Evolutionary conservation across 2,888 invertebrate species (phyloP), one percentile per base, ranked within the genome.

Genomic region (Athalia circularis): DNA sequence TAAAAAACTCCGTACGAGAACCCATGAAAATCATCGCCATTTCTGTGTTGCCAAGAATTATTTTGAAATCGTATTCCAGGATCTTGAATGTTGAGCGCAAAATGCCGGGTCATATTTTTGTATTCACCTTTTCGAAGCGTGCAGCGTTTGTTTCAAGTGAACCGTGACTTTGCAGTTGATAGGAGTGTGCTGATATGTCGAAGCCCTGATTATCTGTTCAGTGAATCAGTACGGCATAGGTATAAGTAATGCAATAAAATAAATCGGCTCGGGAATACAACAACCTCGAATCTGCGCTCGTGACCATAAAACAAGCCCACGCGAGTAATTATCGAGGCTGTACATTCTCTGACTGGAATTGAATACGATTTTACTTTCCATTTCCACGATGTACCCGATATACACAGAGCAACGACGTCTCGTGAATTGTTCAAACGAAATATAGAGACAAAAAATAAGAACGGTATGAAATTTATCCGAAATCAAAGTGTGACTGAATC

Each of bases 341-440:
- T 29, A 29, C 29, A 29, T 29, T 29, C 29, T 29, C 29, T 29
- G 2, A 29, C 29, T 29, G 29, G 29, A 29, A 29, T 29, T 29
- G 29, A 29, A 29, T 29, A 29, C 29, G 65, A 48, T 65, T 65
- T 65, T 65, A 65, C 65, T 65, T 65, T 65, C 65, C 65, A 65
- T 48, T 65, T 29, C 47, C 65, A 48, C 48, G 65, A 65, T 13
- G 48, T 65, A 47, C 8, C 65, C 48, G 13, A 48, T 65, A 65
- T 9, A 29, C 15, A 48, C 47, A 15, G 48, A 47, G 65, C 15
- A 48, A 48, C 48, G 65, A 65, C 65, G 65, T 65, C 7, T 48
- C 65, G 65, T 48, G 48, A 48, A 48, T 48, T 65, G 47, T 65
- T 13, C 47, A 65, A 47, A 47, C 3, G 52, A 7, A 52, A 7